Percentiles rank a stretch among this genome's conserved stretches.
These are phyloP conservation scores for Mayetiola destructor DNA, from an alignment of 2,888 invertebrate species.

Conservation along the genomic window DNA sequence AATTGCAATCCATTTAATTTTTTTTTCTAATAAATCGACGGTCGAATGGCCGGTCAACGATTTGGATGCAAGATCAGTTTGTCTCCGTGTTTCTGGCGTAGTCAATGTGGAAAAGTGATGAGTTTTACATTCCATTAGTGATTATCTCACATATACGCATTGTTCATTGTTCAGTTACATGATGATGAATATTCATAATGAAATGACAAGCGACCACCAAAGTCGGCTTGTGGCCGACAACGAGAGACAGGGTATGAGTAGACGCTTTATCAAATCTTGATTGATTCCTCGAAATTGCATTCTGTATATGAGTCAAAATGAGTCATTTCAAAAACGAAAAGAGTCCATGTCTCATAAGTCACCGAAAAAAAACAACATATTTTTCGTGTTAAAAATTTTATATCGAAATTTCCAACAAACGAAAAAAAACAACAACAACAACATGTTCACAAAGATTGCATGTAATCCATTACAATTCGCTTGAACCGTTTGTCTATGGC, in stretches of 20 bases:
- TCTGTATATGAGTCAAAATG: no score
- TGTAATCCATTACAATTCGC: not conserved
- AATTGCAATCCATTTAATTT: slow-evolving; percentile 12
- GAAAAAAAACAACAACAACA: not conserved
- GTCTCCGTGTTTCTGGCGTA: no score
- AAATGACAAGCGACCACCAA: not conserved
- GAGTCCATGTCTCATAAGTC: no score
- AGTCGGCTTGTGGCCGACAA: no score
- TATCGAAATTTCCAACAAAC: no score
- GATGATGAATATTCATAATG: slow-evolving; percentile 7
- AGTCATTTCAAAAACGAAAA: no score
- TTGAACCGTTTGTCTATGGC: not conserved
- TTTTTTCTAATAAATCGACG: slow-evolving; percentile 8
- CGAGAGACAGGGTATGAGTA: no score
- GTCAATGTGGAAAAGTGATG: slow-evolving; percentile 1
- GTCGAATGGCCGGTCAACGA: no score
- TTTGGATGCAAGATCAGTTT: no score
- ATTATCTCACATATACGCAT: not conserved
- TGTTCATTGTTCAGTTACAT: not conserved
- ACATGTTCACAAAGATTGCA: slow-evolving; percentile 3
- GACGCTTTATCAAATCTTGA: no score
- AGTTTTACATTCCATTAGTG: slow-evolving; percentile 3
- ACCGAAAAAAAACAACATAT: not conserved
- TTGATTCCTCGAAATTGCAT: no score
- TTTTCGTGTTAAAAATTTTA: slow-evolving; percentile 4